Percentiles rank a stretch among this genome's conserved stretches.
These are phyloP conservation scores for Hippocampus barbouri DNA, from an alignment of 2,113 vertebrate genomes.

Conservation along the genomic window DNA sequence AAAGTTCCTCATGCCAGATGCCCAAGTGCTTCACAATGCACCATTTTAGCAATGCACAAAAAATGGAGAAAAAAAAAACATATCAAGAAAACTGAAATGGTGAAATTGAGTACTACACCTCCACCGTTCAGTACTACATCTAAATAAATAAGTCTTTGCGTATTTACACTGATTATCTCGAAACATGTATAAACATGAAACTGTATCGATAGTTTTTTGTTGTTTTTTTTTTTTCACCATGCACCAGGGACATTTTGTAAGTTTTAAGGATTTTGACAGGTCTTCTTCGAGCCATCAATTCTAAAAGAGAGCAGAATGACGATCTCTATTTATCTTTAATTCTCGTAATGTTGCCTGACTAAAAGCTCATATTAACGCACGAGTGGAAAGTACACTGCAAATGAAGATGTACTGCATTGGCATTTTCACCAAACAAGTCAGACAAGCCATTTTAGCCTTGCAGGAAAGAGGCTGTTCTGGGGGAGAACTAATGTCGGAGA, in stretches of 20 bases:
- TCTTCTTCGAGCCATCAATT: slow-evolving; percentile 28
- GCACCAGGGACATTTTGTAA: not conserved
- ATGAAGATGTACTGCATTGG: slow-evolving; percentile 20
- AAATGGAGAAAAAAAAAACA: too few relatives aligned
- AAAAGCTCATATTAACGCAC: slow-evolving; percentile 17
- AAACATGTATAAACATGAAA: too few relatives aligned
- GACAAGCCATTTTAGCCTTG: not conserved
- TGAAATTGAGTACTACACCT: too few relatives aligned
- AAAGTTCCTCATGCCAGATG: too few relatives aligned
- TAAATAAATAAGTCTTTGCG: too few relatives aligned
- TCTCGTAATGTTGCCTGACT: not conserved
- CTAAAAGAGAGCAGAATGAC: slow-evolving; percentile 9
- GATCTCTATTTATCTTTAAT: slow-evolving; percentile 17
- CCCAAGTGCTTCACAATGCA: too few relatives aligned
- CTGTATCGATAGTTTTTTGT: too few relatives aligned
- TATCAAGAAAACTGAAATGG: too few relatives aligned
- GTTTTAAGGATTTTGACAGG: slow-evolving; percentile 2
- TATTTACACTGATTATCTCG: too few relatives aligned
- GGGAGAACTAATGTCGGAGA: slow-evolving; percentile 17
- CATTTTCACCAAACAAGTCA: slow-evolving; percentile 3
- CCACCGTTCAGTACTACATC: too few relatives aligned
- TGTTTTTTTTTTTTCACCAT: not conserved
- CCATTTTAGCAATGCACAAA: too few relatives aligned
- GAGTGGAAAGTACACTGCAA: slow-evolving; percentile 17
- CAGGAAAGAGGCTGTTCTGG: not conserved